A percentile compares a stretch with the other conserved stretches of the same genome.
These are phyloP conservation scores for Hoplias malabaricus DNA, from an alignment of 2,113 vertebrate genomes.

Conservation along the genomic window DNA sequence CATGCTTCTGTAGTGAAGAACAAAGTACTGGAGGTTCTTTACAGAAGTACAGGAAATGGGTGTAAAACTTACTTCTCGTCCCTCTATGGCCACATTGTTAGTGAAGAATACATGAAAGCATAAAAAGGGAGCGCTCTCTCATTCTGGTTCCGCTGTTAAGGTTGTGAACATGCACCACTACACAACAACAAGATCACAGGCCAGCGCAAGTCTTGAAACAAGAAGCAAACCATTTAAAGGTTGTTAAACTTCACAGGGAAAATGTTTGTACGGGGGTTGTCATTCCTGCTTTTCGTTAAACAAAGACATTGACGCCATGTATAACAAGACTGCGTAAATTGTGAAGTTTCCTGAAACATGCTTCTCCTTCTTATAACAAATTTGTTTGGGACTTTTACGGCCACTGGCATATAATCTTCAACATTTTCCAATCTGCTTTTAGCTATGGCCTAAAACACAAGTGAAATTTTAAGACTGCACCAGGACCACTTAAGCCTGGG, in stretches of 20 bases:
- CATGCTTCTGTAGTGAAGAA: too few relatives aligned
- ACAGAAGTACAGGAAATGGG: background rate
- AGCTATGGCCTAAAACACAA: background rate
- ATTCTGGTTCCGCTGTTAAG: background rate
- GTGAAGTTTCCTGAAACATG: constrained; percentile 28
- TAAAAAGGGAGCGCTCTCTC: background rate
- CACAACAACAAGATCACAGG: background rate
- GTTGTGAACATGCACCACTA: background rate
- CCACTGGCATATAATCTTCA: background rate
- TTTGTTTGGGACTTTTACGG: constrained; percentile 26
- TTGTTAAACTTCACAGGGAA: background rate
- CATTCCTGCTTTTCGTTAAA: constrained; percentile 1
- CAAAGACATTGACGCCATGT: background rate
- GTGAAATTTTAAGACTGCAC: background rate
- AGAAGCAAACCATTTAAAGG: background rate
- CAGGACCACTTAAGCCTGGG: background rate
- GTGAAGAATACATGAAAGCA: constrained; percentile 18
- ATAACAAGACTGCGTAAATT: constrained; percentile 25
- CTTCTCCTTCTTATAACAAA: constrained; percentile 16
- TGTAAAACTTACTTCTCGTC: background rate
- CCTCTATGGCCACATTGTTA: constrained; percentile 39
- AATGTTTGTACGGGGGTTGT: background rate
- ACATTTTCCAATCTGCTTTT: constrained; percentile 22
- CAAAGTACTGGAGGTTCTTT: too few relatives aligned
- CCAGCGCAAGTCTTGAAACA: constrained; percentile 4